Evolutionary conservation across 1,140 invertebrate species (phyloP).

Genomic region (Cyphomyrmex costatus): DNA sequence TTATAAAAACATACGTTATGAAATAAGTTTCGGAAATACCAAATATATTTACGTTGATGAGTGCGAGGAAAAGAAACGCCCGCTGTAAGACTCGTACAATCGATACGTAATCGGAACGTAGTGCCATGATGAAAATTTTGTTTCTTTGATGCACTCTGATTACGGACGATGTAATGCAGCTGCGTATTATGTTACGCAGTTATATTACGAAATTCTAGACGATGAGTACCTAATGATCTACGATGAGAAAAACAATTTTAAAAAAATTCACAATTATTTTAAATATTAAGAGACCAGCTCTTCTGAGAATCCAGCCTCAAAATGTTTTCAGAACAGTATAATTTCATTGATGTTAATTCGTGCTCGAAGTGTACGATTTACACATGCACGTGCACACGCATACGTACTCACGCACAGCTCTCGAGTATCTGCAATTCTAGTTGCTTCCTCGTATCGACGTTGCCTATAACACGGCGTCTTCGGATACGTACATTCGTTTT

Average conservation of each 20-base stretch:
- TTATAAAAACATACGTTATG: too few relatives aligned
- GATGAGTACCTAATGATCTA: neutral
- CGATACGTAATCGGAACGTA: constrained; percentile 4
- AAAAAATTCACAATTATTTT: neutral
- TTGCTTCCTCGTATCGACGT: neutral
- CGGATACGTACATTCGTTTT: neutral
- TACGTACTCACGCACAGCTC: neutral
- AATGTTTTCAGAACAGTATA: neutral
- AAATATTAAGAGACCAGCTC: neutral
- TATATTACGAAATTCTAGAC: constrained; percentile 22
- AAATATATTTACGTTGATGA: constrained; percentile 18
- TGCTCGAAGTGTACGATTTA: neutral
- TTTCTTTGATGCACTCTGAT: neutral
- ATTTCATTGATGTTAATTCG: constrained; percentile 10
- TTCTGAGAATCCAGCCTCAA: neutral
- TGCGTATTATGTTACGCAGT: neutral
- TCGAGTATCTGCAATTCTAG: constrained; percentile 13
- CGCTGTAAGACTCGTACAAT: constrained; percentile 15
- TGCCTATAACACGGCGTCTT: constrained; percentile 44
- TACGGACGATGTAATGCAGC: neutral
- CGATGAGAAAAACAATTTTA: constrained; percentile 1
- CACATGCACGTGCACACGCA: neutral
- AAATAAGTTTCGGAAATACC: constrained; percentile 42
- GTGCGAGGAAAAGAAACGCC: neutral
- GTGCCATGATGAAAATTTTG: neutral